Evolutionary conservation across 1,140 invertebrate species (phyloP).

Genomic region (Drosophila nannoptera): DNA sequence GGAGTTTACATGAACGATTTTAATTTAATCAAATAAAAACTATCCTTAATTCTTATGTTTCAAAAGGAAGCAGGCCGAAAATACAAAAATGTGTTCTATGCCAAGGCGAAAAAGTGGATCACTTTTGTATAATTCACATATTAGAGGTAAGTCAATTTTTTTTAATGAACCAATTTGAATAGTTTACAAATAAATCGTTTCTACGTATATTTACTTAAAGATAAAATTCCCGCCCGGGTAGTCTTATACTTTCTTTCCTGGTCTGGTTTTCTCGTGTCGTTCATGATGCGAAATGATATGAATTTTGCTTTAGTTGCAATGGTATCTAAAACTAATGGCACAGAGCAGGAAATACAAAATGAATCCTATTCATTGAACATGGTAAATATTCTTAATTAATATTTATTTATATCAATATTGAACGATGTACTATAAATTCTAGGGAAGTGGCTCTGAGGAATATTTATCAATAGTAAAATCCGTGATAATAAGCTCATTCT

Average conservation of each 20-base stretch:
- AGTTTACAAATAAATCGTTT: too few relatives aligned
- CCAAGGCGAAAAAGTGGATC: too few relatives aligned
- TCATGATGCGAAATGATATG: constrained; percentile 88
- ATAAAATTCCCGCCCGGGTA: constrained; percentile 82
- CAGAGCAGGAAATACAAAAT: constrained; percentile 23
- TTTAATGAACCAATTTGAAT: too few relatives aligned
- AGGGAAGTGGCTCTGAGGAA: constrained; percentile 80
- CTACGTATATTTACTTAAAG: constrained; percentile 46
- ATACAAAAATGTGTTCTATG: too few relatives aligned
- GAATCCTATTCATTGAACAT: constrained; percentile 33
- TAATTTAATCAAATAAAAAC: too few relatives aligned
- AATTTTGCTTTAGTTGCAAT: constrained; percentile 86
- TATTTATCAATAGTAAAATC: constrained; percentile 81
- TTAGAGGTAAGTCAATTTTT: too few relatives aligned
- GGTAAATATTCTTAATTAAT: constrained; percentile 5
- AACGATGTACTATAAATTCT: constrained; percentile 10
- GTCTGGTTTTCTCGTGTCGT: constrained; percentile 86
- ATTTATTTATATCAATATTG: too few relatives aligned
- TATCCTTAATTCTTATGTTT: too few relatives aligned
- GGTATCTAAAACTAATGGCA: constrained; percentile 71
- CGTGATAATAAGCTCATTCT: constrained; percentile 84
- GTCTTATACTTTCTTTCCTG: constrained; percentile 86
- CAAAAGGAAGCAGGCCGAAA: too few relatives aligned
- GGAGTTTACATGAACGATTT: too few relatives aligned
- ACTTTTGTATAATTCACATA: too few relatives aligned